phyloP scores from a whole-genome alignment of 2,113 vertebrate species.

The Mystacornis crossleyi region DNA sequence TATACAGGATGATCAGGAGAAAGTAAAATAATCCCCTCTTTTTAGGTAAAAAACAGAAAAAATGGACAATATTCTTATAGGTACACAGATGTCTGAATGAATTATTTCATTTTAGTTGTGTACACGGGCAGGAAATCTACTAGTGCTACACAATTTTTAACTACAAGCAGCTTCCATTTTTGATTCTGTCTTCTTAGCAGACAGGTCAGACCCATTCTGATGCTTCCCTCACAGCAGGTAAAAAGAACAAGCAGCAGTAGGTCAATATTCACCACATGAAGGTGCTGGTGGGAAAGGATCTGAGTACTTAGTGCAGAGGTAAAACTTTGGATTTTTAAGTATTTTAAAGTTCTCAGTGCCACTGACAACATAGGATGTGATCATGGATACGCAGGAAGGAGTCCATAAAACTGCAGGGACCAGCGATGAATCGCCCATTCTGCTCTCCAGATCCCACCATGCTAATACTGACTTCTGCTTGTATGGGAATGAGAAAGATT shows the following conservation, averaged over 20 bases:
- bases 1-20: not conserved
- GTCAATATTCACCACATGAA: not conserved
- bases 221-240: not conserved
- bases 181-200: not conserved
- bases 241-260: not conserved
- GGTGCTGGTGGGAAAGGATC: not conserved
- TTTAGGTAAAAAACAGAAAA: not conserved
- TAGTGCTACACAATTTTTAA: not conserved
- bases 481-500: not conserved
- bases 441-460: not conserved
- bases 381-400: not conserved
- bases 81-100: not conserved
- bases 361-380: not conserved
- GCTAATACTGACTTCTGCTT: not conserved
- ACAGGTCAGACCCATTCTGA: not conserved
- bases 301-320: not conserved
- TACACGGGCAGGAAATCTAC: not conserved
- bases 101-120: not conserved
- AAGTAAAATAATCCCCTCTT: not conserved
- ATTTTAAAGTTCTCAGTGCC: not conserved
- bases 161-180: not conserved
- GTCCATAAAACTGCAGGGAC: not conserved
- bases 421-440: not conserved
- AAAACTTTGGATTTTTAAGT: not conserved
- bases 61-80: not conserved